These are phyloP conservation scores for Hypothenemus hampei DNA, from an alignment of 1,140 invertebrate genomes.

Conservation along the genomic window DNA sequence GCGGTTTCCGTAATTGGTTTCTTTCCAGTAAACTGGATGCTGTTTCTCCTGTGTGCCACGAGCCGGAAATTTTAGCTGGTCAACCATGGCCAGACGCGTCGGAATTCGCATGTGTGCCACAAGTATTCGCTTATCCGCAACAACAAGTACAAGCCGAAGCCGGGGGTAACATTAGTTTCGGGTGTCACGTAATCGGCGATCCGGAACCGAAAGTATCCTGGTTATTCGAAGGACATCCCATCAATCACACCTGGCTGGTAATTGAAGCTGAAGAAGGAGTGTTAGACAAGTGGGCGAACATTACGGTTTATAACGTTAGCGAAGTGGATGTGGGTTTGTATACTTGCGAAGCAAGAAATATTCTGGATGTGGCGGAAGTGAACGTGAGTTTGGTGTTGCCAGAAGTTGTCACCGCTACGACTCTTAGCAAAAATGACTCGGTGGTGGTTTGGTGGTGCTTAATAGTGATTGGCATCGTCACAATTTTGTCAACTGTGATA, in stretches of 20 bases:
- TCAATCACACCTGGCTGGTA: slow-evolving; percentile 48
- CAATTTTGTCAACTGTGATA: slow-evolving; percentile 49
- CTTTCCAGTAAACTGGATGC: slow-evolving; percentile 64
- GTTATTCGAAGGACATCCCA: slow-evolving; percentile 67
- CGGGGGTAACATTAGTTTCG: slow-evolving; percentile 71
- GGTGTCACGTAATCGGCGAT: slow-evolving; percentile 74
- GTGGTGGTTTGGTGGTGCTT: slow-evolving; percentile 55
- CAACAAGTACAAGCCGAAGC: slow-evolving; percentile 58
- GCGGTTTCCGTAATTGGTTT: slow-evolving; percentile 77
- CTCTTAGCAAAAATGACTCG: slow-evolving; percentile 57
- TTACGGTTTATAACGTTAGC: slow-evolving; percentile 68
- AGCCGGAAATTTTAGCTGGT: slow-evolving; percentile 54
- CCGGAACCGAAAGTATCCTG: slow-evolving; percentile 79
- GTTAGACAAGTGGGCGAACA: slow-evolving; percentile 62
- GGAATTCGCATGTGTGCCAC: slow-evolving; percentile 71
- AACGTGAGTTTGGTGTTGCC: slow-evolving; percentile 68
- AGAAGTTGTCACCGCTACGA: slow-evolving; percentile 61
- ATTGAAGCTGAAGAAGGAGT: slow-evolving; percentile 46
- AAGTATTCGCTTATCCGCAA: slow-evolving; percentile 47
- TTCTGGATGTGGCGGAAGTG: slow-evolving; percentile 62
- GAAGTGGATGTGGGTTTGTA: slow-evolving; percentile 76
- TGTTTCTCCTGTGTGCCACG: slow-evolving; percentile 58
- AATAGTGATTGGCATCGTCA: slow-evolving; percentile 50
- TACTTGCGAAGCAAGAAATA: slow-evolving; percentile 70
- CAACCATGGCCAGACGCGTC: slow-evolving; percentile 60